A percentile compares a stretch with the other conserved stretches of the same genome.
phyloP scores from a whole-genome alignment of 2,888 invertebrate species.

The Stramonita haemastoma region DNA sequence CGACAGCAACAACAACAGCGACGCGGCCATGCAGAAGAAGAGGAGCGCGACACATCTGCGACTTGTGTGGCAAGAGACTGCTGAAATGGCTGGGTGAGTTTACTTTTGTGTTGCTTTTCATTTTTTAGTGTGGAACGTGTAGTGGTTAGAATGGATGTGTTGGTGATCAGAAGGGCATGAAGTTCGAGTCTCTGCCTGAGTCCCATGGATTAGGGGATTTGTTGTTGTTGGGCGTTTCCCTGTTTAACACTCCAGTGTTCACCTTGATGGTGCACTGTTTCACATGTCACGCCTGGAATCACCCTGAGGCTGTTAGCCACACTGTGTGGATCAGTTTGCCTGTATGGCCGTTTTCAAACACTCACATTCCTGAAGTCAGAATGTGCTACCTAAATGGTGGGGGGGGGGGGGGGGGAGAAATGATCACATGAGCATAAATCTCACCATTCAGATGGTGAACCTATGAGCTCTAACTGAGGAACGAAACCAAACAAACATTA shows the following conservation, averaged over 20 bases:
- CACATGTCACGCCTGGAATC: not conserved
- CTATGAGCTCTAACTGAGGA: too few species aligned
- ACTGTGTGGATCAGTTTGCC: too few species aligned
- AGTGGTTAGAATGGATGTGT: not conserved
- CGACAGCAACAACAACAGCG: not conserved
- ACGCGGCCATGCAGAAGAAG: not conserved
- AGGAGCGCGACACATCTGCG: not conserved
- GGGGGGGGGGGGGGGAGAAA: too few species aligned
- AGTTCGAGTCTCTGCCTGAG: not conserved
- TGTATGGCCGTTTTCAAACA: too few species aligned
- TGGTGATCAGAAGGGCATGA: too few species aligned
- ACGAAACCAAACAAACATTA: too few species aligned
- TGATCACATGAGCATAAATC: too few species aligned
- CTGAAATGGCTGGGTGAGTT: not conserved
- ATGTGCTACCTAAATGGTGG: too few species aligned
- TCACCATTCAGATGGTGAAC: too few species aligned
- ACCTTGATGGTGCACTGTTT: not conserved
- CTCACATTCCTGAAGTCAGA: too few species aligned
- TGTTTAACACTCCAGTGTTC: too few species aligned
- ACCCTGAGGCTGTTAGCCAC: too few species aligned
- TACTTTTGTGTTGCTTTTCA: not conserved
- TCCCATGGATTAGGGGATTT: not conserved
- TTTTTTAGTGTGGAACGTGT: not conserved
- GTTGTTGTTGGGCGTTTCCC: not conserved
- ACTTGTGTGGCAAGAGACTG: conserved; percentile 21